Evolutionary conservation across 2,113 vertebrate species (phyloP), one percentile per base, ranked within the genome.

Genomic region (Cavia aperea): DNA sequence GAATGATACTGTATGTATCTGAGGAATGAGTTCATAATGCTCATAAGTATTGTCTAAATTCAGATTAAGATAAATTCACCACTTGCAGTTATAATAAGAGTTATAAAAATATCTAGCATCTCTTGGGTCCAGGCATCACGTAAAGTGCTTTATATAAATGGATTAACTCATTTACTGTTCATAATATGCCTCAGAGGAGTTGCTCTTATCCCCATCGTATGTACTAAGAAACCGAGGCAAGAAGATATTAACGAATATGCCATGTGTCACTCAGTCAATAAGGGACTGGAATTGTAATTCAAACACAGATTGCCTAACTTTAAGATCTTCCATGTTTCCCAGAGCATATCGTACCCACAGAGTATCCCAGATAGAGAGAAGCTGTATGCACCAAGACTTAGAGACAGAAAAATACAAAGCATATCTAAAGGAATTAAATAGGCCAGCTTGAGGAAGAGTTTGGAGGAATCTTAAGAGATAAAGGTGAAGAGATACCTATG

Each of bases 171-270:
- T 89, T 93, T 92, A 94, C 36, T 95, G 54, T 6, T 95, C 49
- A 86, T 12, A 78, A 8, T 86, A 88, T 94, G 46, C 58, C 36
- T 86, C 46, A 90, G 68, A 65, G 73, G 89, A 94, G 81, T 88
- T 89, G 43, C 83, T 77, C 14, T 92, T 92, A 92, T 94, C 29
- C 39, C 43, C 43, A 43, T 90, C 14, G 90, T 93, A 93, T 39
- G 86, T 84, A 73, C 86, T 70, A 92, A 84, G 85, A 95, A 96
- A 95, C 54, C 33, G 79, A 95, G 78, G 68, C 84, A 93, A 95
- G 93, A 77, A 85, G 65, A 36, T 81, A 39, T 89, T 87, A 86
- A 95, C 21, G 15, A 85, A 85, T 90, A 24, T 94, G 58, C 46
- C 72, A 43, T 60, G 26, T 85, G 81, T 86, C 75, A 75, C 33